Evolutionary conservation across 1,140 invertebrate genomes (phyloP).

Genomic region (Orussus abietinus): DNA sequence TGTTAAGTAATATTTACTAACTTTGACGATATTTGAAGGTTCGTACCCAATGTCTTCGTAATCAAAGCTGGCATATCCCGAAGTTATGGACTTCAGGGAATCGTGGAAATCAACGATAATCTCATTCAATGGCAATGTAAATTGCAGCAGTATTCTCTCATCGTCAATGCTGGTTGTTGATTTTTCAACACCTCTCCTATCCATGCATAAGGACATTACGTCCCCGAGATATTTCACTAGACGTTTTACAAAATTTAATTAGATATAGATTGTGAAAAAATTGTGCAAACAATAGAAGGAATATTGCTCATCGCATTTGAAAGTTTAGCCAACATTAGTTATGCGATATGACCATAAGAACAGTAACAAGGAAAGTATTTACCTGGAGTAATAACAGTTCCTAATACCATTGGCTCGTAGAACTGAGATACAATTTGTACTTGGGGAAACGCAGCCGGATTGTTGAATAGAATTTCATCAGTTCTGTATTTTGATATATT

Average conservation of each 20-base stretch:
- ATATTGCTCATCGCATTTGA: too few relatives aligned
- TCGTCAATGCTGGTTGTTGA: slow-evolving; percentile 78
- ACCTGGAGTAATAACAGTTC: slow-evolving; percentile 85
- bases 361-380: too few relatives aligned
- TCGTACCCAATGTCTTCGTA: slow-evolving; percentile 90
- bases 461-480: slow-evolving; percentile 71
- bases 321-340: too few relatives aligned
- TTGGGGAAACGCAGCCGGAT: slow-evolving; percentile 80
- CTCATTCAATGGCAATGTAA: slow-evolving; percentile 85
- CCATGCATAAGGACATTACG: slow-evolving; percentile 69
- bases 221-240: slow-evolving; percentile 9
- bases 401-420: slow-evolving; percentile 84
- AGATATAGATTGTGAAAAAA: slow-evolving; percentile 11
- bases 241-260: too few relatives aligned
- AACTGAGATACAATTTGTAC: slow-evolving; percentile 65
- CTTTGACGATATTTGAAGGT: slow-evolving; percentile 67
- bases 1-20: slow-evolving; percentile 41
- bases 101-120: slow-evolving; percentile 96
- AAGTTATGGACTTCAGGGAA: slow-evolving; percentile 80
- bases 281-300: too few relatives aligned
- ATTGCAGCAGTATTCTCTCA: slow-evolving; percentile 75
- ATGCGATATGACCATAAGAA: too few relatives aligned
- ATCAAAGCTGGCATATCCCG: slow-evolving; percentile 96
- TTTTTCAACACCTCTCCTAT: slow-evolving; percentile 73
- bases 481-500: slow-evolving; percentile 61